A percentile compares a stretch with the other conserved stretches of the same genome.
phyloP scores from a whole-genome alignment of 64 coral and sea anemone species.

The Dendrophyllia cribrosa region DNA sequence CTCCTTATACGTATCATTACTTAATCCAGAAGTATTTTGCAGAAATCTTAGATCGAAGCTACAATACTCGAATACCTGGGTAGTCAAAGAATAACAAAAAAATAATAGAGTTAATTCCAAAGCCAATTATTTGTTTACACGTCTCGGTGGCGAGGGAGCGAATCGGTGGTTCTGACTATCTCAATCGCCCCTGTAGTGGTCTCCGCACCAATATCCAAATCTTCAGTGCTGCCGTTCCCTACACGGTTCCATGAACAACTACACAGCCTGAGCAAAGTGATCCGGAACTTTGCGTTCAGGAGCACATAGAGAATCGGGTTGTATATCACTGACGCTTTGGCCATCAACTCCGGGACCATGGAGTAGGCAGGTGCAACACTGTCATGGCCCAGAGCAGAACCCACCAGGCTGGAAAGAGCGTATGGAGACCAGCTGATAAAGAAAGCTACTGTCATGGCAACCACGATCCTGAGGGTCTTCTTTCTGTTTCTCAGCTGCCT shows the following conservation, averaged over 20 bases:
- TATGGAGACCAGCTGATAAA: conserved; percentile 91
- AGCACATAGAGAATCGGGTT: conserved; percentile 84
- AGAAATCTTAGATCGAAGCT: no score
- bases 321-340: conserved; percentile 83
- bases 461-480: conserved; percentile 58
- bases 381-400: conserved; percentile 44
- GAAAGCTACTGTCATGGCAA: conserved; percentile 60
- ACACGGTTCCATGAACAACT: conserved; percentile 15
- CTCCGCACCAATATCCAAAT: neutral
- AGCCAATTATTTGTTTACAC: neutral
- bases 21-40: no score
- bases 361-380: conserved; percentile 27
- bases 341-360: conserved; percentile 73
- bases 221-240: neutral
- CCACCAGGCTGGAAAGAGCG: conserved; percentile 71
- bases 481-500: conserved; percentile 37
- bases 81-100: no score
- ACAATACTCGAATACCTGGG: no score
- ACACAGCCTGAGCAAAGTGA: conserved; percentile 42
- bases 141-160: neutral
- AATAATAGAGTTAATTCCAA: neutral
- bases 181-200: neutral
- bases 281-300: conserved; percentile 75
- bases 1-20: no score
- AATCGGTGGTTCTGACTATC: neutral